Conservation (phyloP, 2,797 vertebrate species). For the Ctenopoma multispine region DNA sequence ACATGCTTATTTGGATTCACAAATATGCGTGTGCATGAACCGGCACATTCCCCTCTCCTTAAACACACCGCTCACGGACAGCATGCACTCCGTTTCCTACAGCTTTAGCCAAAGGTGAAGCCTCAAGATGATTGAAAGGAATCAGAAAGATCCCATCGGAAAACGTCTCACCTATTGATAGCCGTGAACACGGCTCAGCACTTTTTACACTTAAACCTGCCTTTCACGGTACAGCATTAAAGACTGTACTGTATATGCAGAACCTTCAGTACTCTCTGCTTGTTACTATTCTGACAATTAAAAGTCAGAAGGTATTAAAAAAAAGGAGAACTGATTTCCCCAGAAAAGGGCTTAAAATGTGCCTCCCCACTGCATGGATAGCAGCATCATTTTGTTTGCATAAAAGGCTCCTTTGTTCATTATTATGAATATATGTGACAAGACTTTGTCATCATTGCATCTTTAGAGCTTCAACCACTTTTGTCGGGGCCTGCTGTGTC, state of each 20-base stretch:
- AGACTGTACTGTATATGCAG: not conserved
- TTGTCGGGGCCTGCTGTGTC: conserved; percentile 32
- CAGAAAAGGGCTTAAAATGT: no score
- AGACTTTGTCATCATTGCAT: conserved; percentile 11
- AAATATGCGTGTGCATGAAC: conserved; percentile 4
- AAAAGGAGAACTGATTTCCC: no score
- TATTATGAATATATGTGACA: conserved; percentile 33
- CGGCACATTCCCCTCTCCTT: conserved; percentile 3
- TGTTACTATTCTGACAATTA: not conserved
- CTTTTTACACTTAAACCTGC: conserved; percentile 4
- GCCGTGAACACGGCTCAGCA: conserved; percentile 33
- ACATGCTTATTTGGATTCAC: conserved; percentile 3
- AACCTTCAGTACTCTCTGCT: not conserved
- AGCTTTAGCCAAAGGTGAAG: conserved; percentile 42
- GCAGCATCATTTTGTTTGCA: not conserved
- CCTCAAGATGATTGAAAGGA: conserved; percentile 43
- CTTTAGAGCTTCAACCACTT: conserved; percentile 29
- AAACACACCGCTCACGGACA: not conserved
- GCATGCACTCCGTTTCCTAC: conserved; percentile 7
- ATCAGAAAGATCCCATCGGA: conserved; percentile 32
- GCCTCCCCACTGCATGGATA: not conserved
- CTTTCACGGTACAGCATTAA: not conserved
- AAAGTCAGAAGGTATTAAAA: no score
- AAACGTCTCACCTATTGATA: conserved; percentile 33
- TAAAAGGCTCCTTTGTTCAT: conserved; percentile 24